Base-by-base conservation (phyloP, 2,113 vertebrate species). In the Clupea harengus region DNA sequence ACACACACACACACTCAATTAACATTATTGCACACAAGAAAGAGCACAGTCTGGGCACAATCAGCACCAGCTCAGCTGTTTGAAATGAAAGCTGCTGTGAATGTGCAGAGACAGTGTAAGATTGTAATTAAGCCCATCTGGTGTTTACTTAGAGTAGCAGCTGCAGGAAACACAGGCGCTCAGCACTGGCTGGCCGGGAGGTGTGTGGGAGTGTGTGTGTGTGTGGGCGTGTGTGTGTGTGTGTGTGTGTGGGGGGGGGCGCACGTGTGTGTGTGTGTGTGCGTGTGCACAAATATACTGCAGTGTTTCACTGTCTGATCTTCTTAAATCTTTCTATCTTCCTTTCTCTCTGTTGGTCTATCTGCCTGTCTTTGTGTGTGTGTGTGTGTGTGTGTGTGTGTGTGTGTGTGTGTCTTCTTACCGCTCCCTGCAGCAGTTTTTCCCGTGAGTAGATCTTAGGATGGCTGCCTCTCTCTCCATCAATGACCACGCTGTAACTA, bases 351-450 rank as follows among this genome's bases (percentile, higher is more conserved):
- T 60, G 18, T 60, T 20, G 2, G 5, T 60, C 5, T 60, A 20
- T 78, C 10, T 78, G 32, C 44, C 10, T 78, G 28, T 78, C 13
- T 15, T 13, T 39, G 28, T 13, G 9, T 17, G 72, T 39, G 47
- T 18, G 6, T 49, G 67, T 13, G 9, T 39, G 28, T 39, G 47
- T 18, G 4, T 49, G 67, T 84, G 60, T 87, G 6, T 49, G 67
- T 13, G 9, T 39, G 28, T 39, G 47, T 18, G 4, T 49, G 67
- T 84, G 60, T 87, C 87, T 93, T 92, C 98, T 98, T 92, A 99
- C 98, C 64, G 97, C 98, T 94, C 98, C 97, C 95, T 97, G 97
- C 84, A 98, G 94, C 91, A 99, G 95, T 91, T 99, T 97, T 92
- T 98, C 97, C 95, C 97, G 92, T 0, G 98, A 99, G 93, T 99